phyloP scores from a whole-genome alignment of 2,113 vertebrate genomes.

The Heliornis fulica region DNA sequence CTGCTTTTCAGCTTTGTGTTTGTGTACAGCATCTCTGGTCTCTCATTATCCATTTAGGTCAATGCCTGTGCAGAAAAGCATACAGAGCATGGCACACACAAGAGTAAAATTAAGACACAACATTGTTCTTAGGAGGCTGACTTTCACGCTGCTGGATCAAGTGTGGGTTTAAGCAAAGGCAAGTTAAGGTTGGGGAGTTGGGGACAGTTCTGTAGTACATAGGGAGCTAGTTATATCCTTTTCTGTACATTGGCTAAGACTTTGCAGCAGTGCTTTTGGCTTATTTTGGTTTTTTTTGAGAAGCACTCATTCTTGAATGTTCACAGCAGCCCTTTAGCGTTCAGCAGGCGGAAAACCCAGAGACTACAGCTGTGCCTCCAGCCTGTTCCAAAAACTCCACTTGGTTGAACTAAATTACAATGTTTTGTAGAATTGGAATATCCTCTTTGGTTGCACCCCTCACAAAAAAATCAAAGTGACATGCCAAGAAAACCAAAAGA shows the following conservation, averaged over 20 bases:
- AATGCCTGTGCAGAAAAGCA: background rate
- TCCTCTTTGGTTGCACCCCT: slow-evolving; percentile 1
- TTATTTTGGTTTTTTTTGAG: background rate
- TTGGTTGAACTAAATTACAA: slow-evolving; percentile 31
- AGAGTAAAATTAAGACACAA: background rate
- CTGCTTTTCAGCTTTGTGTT: background rate
- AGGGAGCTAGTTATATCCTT: background rate
- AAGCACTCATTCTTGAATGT: background rate
- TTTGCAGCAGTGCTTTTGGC: background rate
- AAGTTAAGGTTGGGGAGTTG: background rate
- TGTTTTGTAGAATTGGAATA: slow-evolving; percentile 12
- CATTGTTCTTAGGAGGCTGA: background rate
- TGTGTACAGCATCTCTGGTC: background rate
- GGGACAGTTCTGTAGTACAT: background rate
- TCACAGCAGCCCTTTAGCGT: background rate
- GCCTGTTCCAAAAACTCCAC: slow-evolving; percentile 25
- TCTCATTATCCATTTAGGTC: background rate
- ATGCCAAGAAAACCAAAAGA: slow-evolving; percentile 29
- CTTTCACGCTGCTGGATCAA: background rate
- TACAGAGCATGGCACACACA: background rate
- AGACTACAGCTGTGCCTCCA: slow-evolving; percentile 47
- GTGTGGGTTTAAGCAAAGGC: background rate
- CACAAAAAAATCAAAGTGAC: background rate
- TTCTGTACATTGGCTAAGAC: background rate
- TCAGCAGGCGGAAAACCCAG: slow-evolving; percentile 19